These are phyloP conservation scores for Caenorhabditis japonica DNA, from an alignment of 2,888 invertebrate genomes.

Conservation along the genomic window DNA sequence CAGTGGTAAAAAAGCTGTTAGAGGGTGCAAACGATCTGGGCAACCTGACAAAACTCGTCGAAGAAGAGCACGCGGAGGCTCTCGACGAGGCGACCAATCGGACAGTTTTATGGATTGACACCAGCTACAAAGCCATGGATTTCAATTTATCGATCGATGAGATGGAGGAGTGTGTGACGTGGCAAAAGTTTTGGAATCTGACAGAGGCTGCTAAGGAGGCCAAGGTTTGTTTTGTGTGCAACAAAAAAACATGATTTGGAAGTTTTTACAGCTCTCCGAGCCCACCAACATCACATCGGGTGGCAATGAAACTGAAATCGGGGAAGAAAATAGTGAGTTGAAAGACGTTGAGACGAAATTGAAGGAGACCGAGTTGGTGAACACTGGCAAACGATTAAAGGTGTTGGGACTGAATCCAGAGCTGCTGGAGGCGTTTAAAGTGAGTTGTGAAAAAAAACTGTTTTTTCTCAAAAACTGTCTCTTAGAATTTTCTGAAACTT, in stretches of 20 bases:
- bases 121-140: constrained; percentile 72
- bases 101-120: constrained; percentile 72
- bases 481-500: too few relatives aligned
- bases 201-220: constrained; percentile 12
- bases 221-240: background rate
- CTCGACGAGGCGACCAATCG: constrained; percentile 56
- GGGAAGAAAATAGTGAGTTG: constrained; percentile 16
- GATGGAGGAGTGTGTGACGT: constrained; percentile 68
- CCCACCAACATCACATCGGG: too few relatives aligned
- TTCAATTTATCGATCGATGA: constrained; percentile 64
- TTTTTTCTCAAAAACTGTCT: too few relatives aligned
- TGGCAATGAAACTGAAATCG: background rate
- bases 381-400: constrained; percentile 61
- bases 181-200: constrained; percentile 69
- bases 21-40: constrained; percentile 49
- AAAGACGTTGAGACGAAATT: constrained; percentile 51
- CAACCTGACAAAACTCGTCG: constrained; percentile 56
- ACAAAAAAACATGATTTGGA: too few relatives aligned
- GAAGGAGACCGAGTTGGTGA: constrained; percentile 64
- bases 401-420: constrained; percentile 68
- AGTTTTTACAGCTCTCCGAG: too few relatives aligned
- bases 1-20: constrained; percentile 55
- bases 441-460: constrained; percentile 35
- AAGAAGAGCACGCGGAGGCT: constrained; percentile 58
- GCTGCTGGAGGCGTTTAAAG: constrained; percentile 67